Base-by-base conservation (phyloP, 2,113 vertebrate genomes). In the Quiscalus mexicanus region DNA sequence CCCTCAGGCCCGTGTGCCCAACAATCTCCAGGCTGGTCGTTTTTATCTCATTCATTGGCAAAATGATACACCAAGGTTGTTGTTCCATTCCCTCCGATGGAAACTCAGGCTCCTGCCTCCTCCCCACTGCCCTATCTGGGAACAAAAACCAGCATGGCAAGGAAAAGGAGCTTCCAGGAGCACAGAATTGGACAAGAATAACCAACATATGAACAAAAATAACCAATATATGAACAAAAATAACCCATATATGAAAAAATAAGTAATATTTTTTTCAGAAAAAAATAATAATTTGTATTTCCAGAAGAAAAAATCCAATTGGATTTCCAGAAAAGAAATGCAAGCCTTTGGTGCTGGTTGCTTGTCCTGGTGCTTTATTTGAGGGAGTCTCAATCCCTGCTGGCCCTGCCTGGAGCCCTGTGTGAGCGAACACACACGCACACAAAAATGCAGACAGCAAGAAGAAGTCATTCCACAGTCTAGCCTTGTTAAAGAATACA, bases 401-500 rank as follows among this genome's bases (percentile, higher is more conserved):
- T 53, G 90, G 93, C 90, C 84, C 87, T 76, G 90, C 79, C 83
- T 24, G 89, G 64, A 79, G 94, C 70, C 33, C 50, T 23, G 74
- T 75, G 95, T 52, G 83, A 89, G 91, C 67, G 88, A 95, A 84
- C 94, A 96, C 95, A 96, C 95, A 86, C 6, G n/a, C 85, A 82
- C 84, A 89, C 92, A 97, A 94, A 94, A 95, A 95, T 93, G 97
- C 97, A 97, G 96, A 97, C 96, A 96, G 97, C 96, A 94, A 96
- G 95, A 93, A 97, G 96, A 96, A 97, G 92, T 95, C 90, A 97
- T 97, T 96, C 96, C 96, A 95, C 95, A 94, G 96, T 97, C 96
- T 97, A 97, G 97, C 95, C 97, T 97, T 97, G 96, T 97, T 97
- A 97, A 97, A 97, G 92, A 96, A 94, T 87, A 96, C 92, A 92